These are phyloP conservation scores for Onychomys arenicola DNA, from an alignment of 2,797 vertebrate genomes.

Conservation along the genomic window DNA sequence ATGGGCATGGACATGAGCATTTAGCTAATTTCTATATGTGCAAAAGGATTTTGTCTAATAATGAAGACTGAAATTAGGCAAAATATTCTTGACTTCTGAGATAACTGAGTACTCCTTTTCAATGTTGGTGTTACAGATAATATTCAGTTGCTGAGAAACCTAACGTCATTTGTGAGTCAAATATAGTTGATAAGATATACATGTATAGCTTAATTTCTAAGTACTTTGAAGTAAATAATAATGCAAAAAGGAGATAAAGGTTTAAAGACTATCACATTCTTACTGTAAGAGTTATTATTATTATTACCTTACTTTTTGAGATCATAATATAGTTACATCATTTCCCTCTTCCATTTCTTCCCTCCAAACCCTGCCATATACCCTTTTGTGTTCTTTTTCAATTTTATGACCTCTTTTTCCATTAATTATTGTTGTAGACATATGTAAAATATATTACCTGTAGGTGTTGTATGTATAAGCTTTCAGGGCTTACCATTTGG, in stretches of 20 bases:
- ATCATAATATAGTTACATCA: neutral
- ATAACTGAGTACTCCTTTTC: neutral
- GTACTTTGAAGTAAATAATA: neutral
- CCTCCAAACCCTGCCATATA: neutral
- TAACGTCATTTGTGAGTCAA: neutral
- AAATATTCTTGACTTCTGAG: conserved; percentile 44
- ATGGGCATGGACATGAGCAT: neutral
- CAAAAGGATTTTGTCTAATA: neutral
- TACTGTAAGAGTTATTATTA: neutral
- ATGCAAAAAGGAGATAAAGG: neutral
- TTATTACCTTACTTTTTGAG: neutral
- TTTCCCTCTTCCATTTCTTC: neutral
- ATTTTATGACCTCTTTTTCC: neutral
- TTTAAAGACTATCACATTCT: neutral
- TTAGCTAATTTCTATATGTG: conserved; percentile 2
- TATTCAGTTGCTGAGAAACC: neutral
- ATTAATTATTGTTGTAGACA: neutral
- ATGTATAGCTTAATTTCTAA: conserved; percentile 1
- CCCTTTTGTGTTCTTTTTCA: neutral
- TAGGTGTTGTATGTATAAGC: neutral
- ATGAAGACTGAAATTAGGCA: neutral
- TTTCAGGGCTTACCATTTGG: neutral
- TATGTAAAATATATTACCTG: neutral
- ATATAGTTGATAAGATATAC: neutral
- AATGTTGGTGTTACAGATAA: neutral